Percentiles rank a stretch among this genome's conserved stretches.
Conservation (phyloP, 1,140 invertebrate species). For the Antheraea mylitta region DNA sequence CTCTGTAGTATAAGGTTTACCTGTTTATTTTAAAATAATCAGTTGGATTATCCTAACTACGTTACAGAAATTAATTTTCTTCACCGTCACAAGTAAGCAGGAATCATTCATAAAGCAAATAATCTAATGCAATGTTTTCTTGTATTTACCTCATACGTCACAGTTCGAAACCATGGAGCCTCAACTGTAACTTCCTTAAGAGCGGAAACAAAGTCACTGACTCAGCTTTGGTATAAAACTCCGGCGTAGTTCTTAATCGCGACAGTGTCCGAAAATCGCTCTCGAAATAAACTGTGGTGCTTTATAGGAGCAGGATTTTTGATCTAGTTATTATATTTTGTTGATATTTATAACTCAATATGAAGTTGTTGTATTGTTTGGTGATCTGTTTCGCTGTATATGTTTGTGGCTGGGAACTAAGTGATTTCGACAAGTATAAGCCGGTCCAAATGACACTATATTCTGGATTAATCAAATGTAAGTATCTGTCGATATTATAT, state of each 20-base stretch:
- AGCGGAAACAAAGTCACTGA: not conserved
- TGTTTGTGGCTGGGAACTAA: not conserved
- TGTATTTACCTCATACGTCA: not conserved
- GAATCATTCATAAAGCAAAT: no score
- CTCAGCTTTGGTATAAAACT: not conserved
- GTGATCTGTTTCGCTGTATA: not conserved
- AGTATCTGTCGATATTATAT: not conserved
- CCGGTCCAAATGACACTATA: not conserved
- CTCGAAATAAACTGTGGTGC: not conserved
- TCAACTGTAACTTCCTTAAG: not conserved
- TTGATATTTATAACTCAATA: not conserved
- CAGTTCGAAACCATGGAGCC: conserved; percentile 1
- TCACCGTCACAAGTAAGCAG: no score
- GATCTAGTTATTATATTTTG: not conserved
- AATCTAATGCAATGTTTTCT: not conserved
- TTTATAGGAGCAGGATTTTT: not conserved
- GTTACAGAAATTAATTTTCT: no score
- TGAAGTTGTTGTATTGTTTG: not conserved
- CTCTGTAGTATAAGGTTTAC: no score
- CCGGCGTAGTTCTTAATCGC: not conserved
- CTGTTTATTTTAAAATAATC: no score
- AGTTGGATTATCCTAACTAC: no score
- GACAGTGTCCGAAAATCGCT: not conserved
- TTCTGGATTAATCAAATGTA: conserved; percentile 3
- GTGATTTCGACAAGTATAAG: not conserved